Evolutionary conservation across 2,888 invertebrate species (phyloP), one percentile per base, ranked within the genome.

Genomic region (Rhaphigaster nebulosa): DNA sequence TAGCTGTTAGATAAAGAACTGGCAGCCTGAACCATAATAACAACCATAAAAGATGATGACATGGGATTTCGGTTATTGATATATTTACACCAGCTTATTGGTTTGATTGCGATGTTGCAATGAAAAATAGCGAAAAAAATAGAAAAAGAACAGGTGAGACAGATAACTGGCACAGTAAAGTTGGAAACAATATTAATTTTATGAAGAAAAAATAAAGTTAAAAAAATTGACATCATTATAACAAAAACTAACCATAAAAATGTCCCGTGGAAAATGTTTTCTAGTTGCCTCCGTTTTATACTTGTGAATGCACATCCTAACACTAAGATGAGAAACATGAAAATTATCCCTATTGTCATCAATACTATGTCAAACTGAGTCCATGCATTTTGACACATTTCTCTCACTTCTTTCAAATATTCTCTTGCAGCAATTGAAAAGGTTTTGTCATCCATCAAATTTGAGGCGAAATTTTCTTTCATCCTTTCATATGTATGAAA

Each of bases 1-100:
- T 96, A 99, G 94, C 99, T 99, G 93, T 99, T 99, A 0, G 99
- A 97, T 92, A 96, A 96, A 92, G 97, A 94, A 84, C 96, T 95
- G 45, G 95, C 95, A 18, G 96, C 94, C 1, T 96, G 95, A 26
- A 96, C 95, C 3, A 96, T 93, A 80, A 96, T 94, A 20, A 96
- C 94, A 0, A 96, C 93, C 70, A 97, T 95, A 18, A 95, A 95
- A 76, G 96, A 94, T 89, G 96, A 94, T 93, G 96, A 95, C 60
- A 95, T 93, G 93, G 95, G 94, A 93, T 94, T 94, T 76, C 95
- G 95, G 15, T 93, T 93, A 92, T 94, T 94, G 87, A 95, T 95
- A n/a, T 94, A 94, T 90, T 95, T 95, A 93, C 95, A 95, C 96
- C 96, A 97, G 91, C 96, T 95, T 88, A 95, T 95, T 0, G 96